Conservation (phyloP, 1,140 invertebrate species). For the Drosophila burlai region DNA sequence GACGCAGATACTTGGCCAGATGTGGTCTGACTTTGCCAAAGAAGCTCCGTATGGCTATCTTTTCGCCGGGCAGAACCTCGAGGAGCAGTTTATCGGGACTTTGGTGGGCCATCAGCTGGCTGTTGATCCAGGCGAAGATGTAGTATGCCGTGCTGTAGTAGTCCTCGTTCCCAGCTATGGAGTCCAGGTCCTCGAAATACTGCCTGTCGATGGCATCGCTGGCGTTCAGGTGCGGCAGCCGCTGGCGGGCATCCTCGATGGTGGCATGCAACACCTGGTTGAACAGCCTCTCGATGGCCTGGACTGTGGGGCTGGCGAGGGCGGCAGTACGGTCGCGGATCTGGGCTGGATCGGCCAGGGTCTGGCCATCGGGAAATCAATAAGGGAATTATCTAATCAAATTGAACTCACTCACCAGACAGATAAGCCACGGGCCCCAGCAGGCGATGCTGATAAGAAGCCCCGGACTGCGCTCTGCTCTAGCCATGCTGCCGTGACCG, state of each 20-base stretch:
- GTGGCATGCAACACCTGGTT: conserved; percentile 55
- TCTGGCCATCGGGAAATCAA: conserved; percentile 26
- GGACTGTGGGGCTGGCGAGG: neutral
- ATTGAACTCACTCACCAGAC: conserved; percentile 30
- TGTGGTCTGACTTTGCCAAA: conserved; percentile 28
- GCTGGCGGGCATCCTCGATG: conserved; percentile 31
- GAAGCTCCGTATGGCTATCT: conserved; percentile 52
- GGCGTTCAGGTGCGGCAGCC: conserved; percentile 32
- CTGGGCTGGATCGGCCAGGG: conserved; percentile 18
- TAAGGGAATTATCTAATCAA: conserved; percentile 9
- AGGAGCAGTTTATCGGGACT: conserved; percentile 32
- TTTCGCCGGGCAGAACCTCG: conserved; percentile 55
- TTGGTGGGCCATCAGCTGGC: conserved; percentile 24
- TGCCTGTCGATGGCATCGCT: conserved; percentile 53
- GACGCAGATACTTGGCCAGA: conserved; percentile 40
- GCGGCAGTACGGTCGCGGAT: neutral
- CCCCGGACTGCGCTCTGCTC: conserved; percentile 12
- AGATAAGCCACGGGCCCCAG: conserved; percentile 28
- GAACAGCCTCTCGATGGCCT: conserved; percentile 55
- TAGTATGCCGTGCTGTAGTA: conserved; percentile 67
- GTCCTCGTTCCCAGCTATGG: conserved; percentile 21
- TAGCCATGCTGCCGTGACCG: conserved; percentile 46
- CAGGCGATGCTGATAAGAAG: conserved; percentile 42
- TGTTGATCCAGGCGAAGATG: conserved; percentile 56
- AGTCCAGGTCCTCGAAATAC: conserved; percentile 61